phyloP scores from a whole-genome alignment of 2,888 invertebrate species.

The Chymomyza procnemis region DNA sequence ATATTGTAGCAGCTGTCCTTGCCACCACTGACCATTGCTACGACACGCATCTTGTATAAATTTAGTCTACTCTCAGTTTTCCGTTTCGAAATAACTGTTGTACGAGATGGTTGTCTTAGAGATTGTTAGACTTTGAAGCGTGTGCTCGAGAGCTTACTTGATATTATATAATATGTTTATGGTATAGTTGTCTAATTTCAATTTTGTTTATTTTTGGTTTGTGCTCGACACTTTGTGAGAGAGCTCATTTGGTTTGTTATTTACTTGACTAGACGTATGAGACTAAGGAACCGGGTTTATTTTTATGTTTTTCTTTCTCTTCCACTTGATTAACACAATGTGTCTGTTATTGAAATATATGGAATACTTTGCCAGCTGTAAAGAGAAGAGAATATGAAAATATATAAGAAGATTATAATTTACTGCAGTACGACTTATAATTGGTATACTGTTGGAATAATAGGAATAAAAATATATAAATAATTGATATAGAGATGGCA shows the following conservation, averaged over 20 bases:
- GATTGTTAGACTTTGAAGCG: conserved; percentile 17
- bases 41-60: conserved; percentile 85
- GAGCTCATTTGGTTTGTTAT: conserved; percentile 56
- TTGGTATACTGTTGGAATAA: too few species aligned
- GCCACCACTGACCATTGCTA: conserved; percentile 96
- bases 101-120: not conserved
- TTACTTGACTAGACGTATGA: conserved; percentile 60
- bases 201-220: conserved; percentile 34
- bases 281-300: conserved; percentile 11
- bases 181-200: too few species aligned
- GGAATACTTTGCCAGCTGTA: conserved; percentile 21
- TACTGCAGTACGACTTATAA: too few species aligned
- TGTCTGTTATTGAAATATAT: conserved; percentile 30
- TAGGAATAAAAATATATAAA: too few species aligned
- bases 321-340: conserved; percentile 49
- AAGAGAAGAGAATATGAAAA: conserved; percentile 7
- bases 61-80: not conserved
- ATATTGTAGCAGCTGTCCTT: conserved; percentile 99
- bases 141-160: not conserved
- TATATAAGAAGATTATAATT: too few species aligned
- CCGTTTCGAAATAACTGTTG: not conserved
- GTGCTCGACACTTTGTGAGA: conserved; percentile 39
- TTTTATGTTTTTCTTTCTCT: conserved; percentile 27
- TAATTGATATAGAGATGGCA: too few species aligned
- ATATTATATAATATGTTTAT: not conserved